A percentile compares a stretch with the other conserved stretches of the same genome.
Conservation (phyloP, 2,888 invertebrate species). For the Cosmia trapezina region DNA sequence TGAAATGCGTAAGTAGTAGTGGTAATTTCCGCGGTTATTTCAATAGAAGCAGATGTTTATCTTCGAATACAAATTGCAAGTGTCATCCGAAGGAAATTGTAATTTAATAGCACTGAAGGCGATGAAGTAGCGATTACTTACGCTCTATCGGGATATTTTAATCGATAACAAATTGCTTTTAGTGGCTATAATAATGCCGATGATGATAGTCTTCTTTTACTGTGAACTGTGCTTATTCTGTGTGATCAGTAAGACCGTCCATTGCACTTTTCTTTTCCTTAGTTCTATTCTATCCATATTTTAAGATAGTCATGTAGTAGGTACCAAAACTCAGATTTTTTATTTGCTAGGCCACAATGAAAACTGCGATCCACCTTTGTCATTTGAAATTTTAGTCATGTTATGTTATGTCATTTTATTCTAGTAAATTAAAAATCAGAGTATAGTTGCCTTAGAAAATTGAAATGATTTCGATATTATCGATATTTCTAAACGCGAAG, state of each 20-base stretch:
- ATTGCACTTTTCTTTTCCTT: not conserved
- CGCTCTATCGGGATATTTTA: conserved; percentile 46
- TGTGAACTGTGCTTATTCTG: not conserved
- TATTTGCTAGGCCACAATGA: too few relatives aligned
- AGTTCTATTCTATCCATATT: not conserved
- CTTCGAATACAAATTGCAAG: conserved; percentile 53
- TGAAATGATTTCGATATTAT: not conserved
- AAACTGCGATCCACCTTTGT: too few relatives aligned
- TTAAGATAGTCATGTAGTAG: too few relatives aligned
- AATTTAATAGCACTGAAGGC: conserved; percentile 51
- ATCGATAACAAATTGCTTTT: conserved; percentile 50
- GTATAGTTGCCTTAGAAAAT: not conserved
- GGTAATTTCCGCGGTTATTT: conserved; percentile 38
- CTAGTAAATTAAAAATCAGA: too few relatives aligned
- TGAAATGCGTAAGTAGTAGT: conserved; percentile 26
- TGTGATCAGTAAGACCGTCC: not conserved
- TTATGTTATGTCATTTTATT: too few relatives aligned
- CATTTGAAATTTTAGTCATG: too few relatives aligned
- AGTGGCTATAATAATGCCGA: conserved; percentile 21
- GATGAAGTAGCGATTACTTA: conserved; percentile 49
- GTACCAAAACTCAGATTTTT: too few relatives aligned
- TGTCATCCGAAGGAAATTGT: conserved; percentile 56
- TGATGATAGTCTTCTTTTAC: conserved; percentile 4
- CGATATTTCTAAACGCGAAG: too few relatives aligned
- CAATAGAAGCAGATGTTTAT: conserved; percentile 53